Percentiles rank a stretch among this genome's conserved stretches.
phyloP scores from a whole-genome alignment of 2,888 invertebrate species.

The Campoplex nolae region DNA sequence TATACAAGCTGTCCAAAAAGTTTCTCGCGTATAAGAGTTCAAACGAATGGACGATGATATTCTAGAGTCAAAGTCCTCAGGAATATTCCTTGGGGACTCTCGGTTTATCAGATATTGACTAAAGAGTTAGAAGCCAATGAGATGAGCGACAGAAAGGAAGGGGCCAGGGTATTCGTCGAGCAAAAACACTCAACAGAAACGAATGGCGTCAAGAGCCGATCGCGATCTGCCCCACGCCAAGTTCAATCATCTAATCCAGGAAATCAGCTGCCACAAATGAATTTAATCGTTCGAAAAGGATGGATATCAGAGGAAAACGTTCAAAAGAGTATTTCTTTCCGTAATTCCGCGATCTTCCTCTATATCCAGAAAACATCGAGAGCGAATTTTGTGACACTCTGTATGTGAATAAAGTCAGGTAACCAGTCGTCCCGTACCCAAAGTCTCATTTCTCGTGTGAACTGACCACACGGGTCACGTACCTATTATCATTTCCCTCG shows the following conservation, averaged over 20 bases:
- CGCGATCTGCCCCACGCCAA: no score
- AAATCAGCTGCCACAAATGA: neutral
- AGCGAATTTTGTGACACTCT: conserved; percentile 1
- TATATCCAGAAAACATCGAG: neutral
- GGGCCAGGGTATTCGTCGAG: neutral
- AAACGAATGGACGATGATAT: neutral
- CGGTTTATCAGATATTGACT: neutral
- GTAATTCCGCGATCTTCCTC: neutral
- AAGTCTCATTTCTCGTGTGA: conserved; percentile 84
- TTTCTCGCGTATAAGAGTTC: neutral
- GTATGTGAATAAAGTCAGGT: neutral
- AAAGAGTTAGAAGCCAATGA: neutral
- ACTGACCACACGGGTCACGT: conserved; percentile 85
- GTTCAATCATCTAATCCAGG: no score
- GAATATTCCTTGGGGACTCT: neutral
- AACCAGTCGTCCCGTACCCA: conserved; percentile 67
- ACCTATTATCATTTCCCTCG: conserved; percentile 84
- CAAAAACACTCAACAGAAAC: neutral
- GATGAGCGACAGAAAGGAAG: neutral
- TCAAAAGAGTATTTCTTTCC: neutral
- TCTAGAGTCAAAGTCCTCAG: neutral
- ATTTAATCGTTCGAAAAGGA: neutral
- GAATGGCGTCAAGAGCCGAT: neutral
- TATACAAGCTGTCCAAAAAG: conserved; percentile 16
- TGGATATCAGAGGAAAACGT: neutral